Conservation (phyloP, 2,888 invertebrate species). For the Argyresthia goedartella region DNA sequence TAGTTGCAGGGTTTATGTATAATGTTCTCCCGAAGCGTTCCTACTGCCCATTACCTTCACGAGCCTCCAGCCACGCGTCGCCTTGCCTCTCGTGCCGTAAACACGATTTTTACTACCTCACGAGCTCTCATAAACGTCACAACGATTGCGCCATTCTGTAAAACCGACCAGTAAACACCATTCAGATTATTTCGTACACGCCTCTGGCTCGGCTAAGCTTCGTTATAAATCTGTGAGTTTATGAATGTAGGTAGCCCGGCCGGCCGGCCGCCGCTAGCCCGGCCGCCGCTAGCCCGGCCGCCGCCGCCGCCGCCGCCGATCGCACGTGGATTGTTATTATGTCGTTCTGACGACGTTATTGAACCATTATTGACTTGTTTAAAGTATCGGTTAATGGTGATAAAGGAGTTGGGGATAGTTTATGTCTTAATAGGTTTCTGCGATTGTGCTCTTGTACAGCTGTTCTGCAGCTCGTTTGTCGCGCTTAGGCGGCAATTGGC, state of each 20-base stretch:
- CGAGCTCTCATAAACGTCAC: slow-evolving; percentile 65
- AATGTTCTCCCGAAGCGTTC: no score
- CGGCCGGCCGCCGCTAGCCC: no score
- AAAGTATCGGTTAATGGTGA: slow-evolving; percentile 67
- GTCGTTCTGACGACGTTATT: slow-evolving; percentile 66
- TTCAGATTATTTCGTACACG: slow-evolving; percentile 67
- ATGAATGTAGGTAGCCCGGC: slow-evolving; percentile 40
- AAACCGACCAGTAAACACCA: slow-evolving; percentile 64
- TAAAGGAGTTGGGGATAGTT: slow-evolving; percentile 60
- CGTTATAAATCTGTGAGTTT: slow-evolving; percentile 67
- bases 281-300: no score
- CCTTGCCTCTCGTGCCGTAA: slow-evolving; percentile 44
- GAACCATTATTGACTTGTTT: slow-evolving; percentile 69
- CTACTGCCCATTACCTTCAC: no score
- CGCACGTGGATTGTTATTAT: slow-evolving; percentile 66
- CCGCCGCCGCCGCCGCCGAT: no score
- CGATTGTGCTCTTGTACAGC: slow-evolving; percentile 30
- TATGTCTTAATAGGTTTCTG: slow-evolving; percentile 46
- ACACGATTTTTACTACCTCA: slow-evolving; percentile 68
- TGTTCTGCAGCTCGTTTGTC: slow-evolving; percentile 26
- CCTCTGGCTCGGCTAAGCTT: slow-evolving; percentile 59
- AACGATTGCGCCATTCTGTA: slow-evolving; percentile 64
- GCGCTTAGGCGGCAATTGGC: slow-evolving; percentile 52
- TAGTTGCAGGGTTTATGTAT: no score
- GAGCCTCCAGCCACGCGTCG: slow-evolving; percentile 26